Evolutionary conservation across 2,797 vertebrate genomes (phyloP).

Genomic region (Brachyalestes nurse): DNA sequence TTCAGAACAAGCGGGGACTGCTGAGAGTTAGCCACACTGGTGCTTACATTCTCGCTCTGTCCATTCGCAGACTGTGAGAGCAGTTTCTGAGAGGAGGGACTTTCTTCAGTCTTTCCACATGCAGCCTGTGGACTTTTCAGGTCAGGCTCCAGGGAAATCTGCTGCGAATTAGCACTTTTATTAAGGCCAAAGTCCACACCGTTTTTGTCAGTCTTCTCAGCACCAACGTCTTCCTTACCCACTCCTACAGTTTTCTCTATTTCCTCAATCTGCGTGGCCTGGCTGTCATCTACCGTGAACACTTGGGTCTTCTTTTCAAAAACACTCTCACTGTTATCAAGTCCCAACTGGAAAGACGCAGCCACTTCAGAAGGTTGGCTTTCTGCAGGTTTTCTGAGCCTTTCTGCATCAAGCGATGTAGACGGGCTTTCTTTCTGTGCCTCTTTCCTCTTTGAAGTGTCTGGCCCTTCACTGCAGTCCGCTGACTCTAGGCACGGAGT

Average conservation of each 20-base stretch:
- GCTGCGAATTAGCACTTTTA: constrained; percentile 23
- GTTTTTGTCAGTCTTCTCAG: constrained; percentile 42
- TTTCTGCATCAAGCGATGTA: constrained; percentile 54
- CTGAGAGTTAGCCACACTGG: constrained; percentile 34
- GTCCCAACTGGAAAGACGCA: constrained; percentile 77
- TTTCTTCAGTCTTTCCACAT: constrained; percentile 30
- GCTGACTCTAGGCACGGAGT: constrained; percentile 83
- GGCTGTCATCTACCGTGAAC: constrained; percentile 69
- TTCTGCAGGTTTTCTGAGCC: constrained; percentile 40
- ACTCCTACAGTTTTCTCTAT: constrained; percentile 35
- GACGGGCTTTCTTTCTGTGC: constrained; percentile 55
- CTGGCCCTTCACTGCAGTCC: constrained; percentile 52
- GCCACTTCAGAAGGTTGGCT: constrained; percentile 55
- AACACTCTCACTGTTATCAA: constrained; percentile 75
- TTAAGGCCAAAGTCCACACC: constrained; percentile 34
- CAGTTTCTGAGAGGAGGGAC: constrained; percentile 34
- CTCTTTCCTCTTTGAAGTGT: constrained; percentile 57
- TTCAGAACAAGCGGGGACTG: constrained; percentile 40
- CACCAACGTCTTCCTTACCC: constrained; percentile 58
- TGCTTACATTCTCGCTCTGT: constrained; percentile 54
- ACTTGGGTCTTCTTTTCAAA: constrained; percentile 56
- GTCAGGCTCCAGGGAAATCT: constrained; percentile 39
- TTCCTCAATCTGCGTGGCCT: constrained; percentile 84
- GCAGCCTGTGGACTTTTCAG: constrained; percentile 31
- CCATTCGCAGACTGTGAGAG: constrained; percentile 49